These are phyloP conservation scores for Hoplodrina ambigua DNA, from an alignment of 2,888 invertebrate genomes.

Conservation along the genomic window DNA sequence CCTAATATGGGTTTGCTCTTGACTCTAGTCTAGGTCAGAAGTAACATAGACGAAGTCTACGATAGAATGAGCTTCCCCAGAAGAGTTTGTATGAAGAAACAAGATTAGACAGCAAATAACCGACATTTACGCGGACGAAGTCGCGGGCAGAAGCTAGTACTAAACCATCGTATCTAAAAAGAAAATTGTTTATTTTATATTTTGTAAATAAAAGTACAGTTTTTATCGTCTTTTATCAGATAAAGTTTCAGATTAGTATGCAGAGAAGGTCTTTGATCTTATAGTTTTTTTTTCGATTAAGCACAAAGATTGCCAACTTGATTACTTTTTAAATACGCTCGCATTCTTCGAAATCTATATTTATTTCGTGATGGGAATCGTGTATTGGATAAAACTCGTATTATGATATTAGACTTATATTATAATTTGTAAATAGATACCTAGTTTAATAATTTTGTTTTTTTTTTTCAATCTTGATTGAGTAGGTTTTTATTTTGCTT, in stretches of 20 bases:
- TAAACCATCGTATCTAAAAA: not conserved
- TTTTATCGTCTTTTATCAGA: not conserved
- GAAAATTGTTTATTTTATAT: not conserved
- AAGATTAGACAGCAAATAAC: too few relatives aligned
- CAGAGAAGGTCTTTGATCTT: slow-evolving; percentile 15
- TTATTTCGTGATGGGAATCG: slow-evolving; percentile 48
- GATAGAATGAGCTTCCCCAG: too few relatives aligned
- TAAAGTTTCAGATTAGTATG: slow-evolving; percentile 18
- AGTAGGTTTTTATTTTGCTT: not conserved
- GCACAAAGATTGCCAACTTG: slow-evolving; percentile 32
- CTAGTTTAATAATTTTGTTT: slow-evolving; percentile 4
- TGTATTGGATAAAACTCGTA: slow-evolving; percentile 25
- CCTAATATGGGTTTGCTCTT: too few relatives aligned
- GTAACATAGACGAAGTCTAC: too few relatives aligned
- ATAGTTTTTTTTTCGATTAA: slow-evolving; percentile 47
- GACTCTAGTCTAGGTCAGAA: too few relatives aligned
- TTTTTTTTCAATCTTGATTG: not conserved
- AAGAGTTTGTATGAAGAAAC: too few relatives aligned
- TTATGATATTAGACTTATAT: not conserved
- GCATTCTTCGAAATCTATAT: slow-evolving; percentile 25
- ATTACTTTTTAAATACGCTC: slow-evolving; percentile 55
- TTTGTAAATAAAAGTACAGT: not conserved
- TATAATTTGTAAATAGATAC: not conserved
- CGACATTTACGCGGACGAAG: too few relatives aligned
- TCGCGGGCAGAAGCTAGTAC: too few relatives aligned